A percentile compares a stretch with the other conserved stretches of the same genome.
Conservation (phyloP, 2,888 invertebrate genomes). For the Aspidiotus destructor region DNA sequence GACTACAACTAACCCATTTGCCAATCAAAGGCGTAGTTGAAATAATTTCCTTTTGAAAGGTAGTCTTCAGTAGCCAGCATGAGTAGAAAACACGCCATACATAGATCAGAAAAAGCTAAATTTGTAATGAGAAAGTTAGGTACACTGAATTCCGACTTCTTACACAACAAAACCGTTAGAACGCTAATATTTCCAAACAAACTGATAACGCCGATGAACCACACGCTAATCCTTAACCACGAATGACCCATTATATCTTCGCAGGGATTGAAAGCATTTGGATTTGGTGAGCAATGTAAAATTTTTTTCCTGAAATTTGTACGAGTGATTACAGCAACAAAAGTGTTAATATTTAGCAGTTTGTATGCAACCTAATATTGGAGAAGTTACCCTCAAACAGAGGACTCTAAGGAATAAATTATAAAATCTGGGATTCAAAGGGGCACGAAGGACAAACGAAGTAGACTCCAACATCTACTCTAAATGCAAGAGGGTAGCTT, state of each 20-base stretch:
- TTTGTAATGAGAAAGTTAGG: slow-evolving; percentile 69
- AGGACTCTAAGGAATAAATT: too few relatives aligned
- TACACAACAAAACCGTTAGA: slow-evolving; percentile 61
- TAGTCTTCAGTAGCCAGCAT: slow-evolving; percentile 75
- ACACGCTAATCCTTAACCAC: slow-evolving; percentile 69
- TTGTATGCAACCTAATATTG: too few relatives aligned
- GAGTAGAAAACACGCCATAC: slow-evolving; percentile 73
- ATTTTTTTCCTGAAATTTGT: slow-evolving; percentile 35
- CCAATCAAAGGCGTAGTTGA: slow-evolving; percentile 85
- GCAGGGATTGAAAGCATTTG: slow-evolving; percentile 76
- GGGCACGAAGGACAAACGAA: too few relatives aligned
- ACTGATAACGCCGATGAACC: slow-evolving; percentile 74
- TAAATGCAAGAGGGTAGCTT: too few relatives aligned
- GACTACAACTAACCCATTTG: slow-evolving; percentile 53
- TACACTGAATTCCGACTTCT: slow-evolving; percentile 53
- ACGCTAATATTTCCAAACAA: slow-evolving; percentile 76
- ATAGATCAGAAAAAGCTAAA: slow-evolving; percentile 78
- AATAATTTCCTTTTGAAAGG: slow-evolving; percentile 74
- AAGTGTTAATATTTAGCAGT: too few relatives aligned
- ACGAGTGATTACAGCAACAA: neutral
- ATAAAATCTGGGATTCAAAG: too few relatives aligned
- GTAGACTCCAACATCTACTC: too few relatives aligned
- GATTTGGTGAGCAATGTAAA: slow-evolving; percentile 60
- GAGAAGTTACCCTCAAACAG: too few relatives aligned
- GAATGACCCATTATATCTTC: slow-evolving; percentile 80